phyloP scores from a whole-genome alignment of 2,888 invertebrate genomes.

The Ormyrus nitidulus region DNA sequence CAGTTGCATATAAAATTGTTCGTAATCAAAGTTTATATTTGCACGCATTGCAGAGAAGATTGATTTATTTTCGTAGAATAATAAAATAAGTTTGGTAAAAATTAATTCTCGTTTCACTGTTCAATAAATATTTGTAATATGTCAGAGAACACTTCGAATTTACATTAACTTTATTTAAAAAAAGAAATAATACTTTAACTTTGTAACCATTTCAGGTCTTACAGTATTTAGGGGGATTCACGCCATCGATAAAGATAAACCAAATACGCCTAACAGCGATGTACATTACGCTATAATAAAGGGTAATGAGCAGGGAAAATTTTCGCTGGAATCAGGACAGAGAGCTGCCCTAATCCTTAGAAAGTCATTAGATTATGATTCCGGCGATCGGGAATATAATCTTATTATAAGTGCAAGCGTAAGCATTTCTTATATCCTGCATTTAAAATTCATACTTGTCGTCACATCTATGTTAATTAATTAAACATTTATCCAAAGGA shows the following conservation, averaged over 20 bases:
- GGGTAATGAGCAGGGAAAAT: constrained; percentile 87
- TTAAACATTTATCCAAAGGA: constrained; percentile 78
- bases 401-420: constrained; percentile 87
- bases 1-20: too few species aligned
- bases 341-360: constrained; percentile 85
- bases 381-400: constrained; percentile 85
- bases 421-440: constrained; percentile 63
- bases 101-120: too few species aligned
- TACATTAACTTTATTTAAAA: too few species aligned
- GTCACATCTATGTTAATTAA: not conserved
- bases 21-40: too few species aligned
- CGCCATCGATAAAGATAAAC: constrained; percentile 88
- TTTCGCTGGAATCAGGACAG: constrained; percentile 87
- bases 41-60: too few species aligned
- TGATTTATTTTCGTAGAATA: too few species aligned
- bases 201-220: constrained; percentile 78
- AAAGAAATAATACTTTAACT: not conserved
- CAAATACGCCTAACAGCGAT: constrained; percentile 87
- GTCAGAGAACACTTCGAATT: too few species aligned
- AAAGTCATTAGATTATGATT: constrained; percentile 87
- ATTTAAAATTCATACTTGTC: not conserved
- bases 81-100: too few species aligned
- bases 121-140: not conserved
- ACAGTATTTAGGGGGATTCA: constrained; percentile 88
- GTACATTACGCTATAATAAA: constrained; percentile 87